A percentile compares a stretch with the other conserved stretches of the same genome.
Conservation (phyloP, 2,797 vertebrate genomes). For the Sarcoramphus papa region DNA sequence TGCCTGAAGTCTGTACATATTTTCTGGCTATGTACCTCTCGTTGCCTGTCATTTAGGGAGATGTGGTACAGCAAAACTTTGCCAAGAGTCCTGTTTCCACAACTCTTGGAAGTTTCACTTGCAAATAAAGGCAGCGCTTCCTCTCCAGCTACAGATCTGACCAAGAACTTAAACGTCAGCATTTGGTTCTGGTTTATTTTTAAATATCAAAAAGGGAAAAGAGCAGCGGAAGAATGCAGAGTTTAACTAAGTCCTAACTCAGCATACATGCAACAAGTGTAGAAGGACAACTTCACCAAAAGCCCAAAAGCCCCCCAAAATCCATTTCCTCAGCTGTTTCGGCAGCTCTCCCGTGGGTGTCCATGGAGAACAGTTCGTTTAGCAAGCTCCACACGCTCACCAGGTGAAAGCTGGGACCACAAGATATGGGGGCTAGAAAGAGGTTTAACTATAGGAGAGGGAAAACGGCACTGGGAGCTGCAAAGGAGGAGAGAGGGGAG, state of each 20-base stretch:
- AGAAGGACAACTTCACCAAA: background rate
- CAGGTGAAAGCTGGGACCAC: background rate
- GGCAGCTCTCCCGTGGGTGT: background rate
- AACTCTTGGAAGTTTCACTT: background rate
- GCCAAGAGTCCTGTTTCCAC: background rate
- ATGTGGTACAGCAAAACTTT: background rate
- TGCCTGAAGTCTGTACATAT: background rate
- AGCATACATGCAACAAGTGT: background rate
- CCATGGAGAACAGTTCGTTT: background rate
- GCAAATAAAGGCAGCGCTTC: background rate
- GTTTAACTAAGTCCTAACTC: background rate
- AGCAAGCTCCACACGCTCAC: background rate
- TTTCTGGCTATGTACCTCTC: background rate
- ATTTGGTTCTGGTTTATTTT: background rate
- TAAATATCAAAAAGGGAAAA: background rate
- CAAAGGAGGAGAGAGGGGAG: background rate
- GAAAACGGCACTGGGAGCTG: background rate
- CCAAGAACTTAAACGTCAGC: background rate
- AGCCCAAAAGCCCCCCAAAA: background rate
- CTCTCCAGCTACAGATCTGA: background rate
- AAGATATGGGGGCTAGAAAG: background rate
- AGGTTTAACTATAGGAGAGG: background rate
- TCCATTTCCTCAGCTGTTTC: background rate
- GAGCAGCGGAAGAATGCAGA: background rate
- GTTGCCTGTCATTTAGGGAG: background rate